phyloP scores from a whole-genome alignment of 2,797 vertebrate species.

The Erpetoichthys calabaricus region DNA sequence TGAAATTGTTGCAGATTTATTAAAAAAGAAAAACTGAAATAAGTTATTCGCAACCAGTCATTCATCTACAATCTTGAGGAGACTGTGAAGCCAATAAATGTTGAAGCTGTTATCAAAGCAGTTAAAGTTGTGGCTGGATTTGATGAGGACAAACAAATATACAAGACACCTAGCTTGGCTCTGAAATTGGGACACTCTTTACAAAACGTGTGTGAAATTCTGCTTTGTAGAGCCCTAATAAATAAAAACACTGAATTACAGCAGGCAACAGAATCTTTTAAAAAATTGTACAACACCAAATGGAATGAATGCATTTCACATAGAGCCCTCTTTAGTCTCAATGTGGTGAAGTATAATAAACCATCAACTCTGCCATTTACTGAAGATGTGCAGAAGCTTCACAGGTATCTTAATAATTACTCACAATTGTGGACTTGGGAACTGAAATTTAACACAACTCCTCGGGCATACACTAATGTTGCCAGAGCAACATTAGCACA shows the following conservation, averaged over 20 bases:
- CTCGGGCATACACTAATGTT: conserved; percentile 18
- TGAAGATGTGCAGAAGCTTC: conserved; percentile 21
- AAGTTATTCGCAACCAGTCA: conserved; percentile 12
- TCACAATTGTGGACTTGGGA: conserved; percentile 7
- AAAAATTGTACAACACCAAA: conserved; percentile 12
- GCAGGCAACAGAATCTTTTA: conserved; percentile 17
- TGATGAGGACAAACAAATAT: conserved; percentile 15
- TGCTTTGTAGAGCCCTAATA: conserved; percentile 13
- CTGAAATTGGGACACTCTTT: conserved; percentile 15
- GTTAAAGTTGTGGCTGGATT: conserved; percentile 20
- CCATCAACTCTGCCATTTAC: conserved; percentile 27
- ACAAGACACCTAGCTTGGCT: conserved; percentile 14
- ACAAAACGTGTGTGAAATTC: conserved; percentile 14
- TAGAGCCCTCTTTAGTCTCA: conserved; percentile 12
- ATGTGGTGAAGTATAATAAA: conserved; percentile 14
- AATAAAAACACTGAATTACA: conserved; percentile 11
- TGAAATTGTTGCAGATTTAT: too few species aligned
- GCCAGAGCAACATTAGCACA: conserved; percentile 29
- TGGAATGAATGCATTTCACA: conserved; percentile 19
- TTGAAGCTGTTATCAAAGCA: conserved; percentile 13
- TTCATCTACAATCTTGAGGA: conserved; percentile 13
- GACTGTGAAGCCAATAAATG: conserved; percentile 19
- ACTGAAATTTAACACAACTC: conserved; percentile 9
- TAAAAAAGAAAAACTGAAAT: conserved; percentile 19
- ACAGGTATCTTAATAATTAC: conserved; percentile 20